Base-by-base conservation (phyloP, 2,888 invertebrate genomes). In the Philonicus albiceps region DNA sequence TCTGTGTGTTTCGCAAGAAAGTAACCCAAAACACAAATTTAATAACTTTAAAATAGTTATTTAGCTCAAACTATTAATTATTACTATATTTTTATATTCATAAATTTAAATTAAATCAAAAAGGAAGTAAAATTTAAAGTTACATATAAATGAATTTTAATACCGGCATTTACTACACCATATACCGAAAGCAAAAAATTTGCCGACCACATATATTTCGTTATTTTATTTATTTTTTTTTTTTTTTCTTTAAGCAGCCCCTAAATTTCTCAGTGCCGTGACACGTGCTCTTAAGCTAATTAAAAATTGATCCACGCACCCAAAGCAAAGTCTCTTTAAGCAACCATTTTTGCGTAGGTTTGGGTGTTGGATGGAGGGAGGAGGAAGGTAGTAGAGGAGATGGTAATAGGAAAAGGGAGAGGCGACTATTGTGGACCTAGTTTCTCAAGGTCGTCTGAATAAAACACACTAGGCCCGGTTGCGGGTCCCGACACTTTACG, bases 241-340 rank as follows among this genome's bases (percentile, higher is more conserved):
- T 11, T 22, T 55, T 55, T 75, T 73, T 73, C 31, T 73, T 6
- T 22, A 7, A 30, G 27, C 3, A 37, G 19, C n/a, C 37, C 34
- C 34, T 75, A 34, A 75, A 75, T 30, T 75, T 75, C 13, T 75
- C 37, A 37, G 34, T 74, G 37, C 74, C 34, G 27, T 78, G 43
- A n/a, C 27, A 43, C 37, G 43, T 37, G 43, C 43, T 37, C 78
- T 43, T 43, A 78, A 78, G 43, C 43, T 78, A 78, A 78, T 78
- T 78, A 78, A 78, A 43, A 78, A 78, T 78, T 78, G 19, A 78
- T 43, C 40, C 78, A 78, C 78, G 78, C 78, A 43, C 43, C 78
- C 40, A 43, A 75, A 78, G 78, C 74, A 73, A 49, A 49, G 34
- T 13, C 37, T 78, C 78, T 78, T 78, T 43, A 37, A 75, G 75